These are phyloP conservation scores for Oryzias javanicus DNA, from an alignment of 2,113 vertebrate species.

Conservation along the genomic window DNA sequence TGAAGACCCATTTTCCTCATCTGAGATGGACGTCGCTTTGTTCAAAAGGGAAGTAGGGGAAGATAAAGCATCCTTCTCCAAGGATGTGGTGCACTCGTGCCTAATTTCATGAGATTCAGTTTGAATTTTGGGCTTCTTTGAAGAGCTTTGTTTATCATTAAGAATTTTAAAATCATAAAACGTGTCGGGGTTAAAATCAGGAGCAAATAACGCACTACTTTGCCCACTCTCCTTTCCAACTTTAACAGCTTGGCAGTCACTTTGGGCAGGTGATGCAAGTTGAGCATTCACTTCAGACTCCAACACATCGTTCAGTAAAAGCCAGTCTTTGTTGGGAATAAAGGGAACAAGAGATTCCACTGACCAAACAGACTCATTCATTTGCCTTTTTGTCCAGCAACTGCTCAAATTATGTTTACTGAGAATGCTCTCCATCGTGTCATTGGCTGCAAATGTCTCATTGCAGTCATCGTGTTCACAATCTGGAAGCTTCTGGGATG, in stretches of 20 bases:
- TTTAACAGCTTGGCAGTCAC: background rate
- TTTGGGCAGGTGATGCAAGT: fast-evolving
- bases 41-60: background rate
- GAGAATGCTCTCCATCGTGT: background rate
- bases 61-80: background rate
- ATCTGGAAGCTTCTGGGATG: background rate
- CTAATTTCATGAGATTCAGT: background rate
- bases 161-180: constrained; percentile 15
- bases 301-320: constrained; percentile 29
- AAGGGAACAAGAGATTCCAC: constrained; percentile 58
- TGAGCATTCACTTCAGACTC: constrained; percentile 9
- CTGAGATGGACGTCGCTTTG: background rate
- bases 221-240: background rate
- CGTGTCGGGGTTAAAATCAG: constrained; percentile 19
- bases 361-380: constrained; percentile 65
- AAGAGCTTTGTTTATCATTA: background rate
- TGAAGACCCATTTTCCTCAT: constrained; percentile 29
- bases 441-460: background rate
- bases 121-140: background rate
- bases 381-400: background rate
- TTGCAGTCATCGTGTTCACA: background rate
- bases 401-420: background rate
- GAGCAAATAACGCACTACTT: constrained; percentile 6
- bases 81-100: background rate
- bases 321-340: constrained; percentile 49